Conservation (phyloP, 2,797 vertebrate genomes). For the Rhyacichthys aspro region DNA sequence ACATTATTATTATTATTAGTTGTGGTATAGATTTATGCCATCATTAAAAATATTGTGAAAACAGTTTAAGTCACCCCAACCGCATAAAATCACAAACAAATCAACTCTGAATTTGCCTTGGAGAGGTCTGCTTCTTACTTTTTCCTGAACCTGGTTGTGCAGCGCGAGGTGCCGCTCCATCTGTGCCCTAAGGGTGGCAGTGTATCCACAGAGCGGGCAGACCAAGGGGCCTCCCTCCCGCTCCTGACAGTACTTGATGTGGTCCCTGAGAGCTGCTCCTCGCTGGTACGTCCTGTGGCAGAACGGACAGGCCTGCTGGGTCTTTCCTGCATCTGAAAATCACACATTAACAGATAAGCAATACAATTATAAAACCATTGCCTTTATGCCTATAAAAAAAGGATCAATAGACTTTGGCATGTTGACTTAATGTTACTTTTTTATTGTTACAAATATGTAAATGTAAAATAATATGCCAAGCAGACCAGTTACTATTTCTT, state of each 20-base stretch:
- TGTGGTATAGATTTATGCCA: slow-evolving; percentile 3
- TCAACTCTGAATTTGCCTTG: not conserved
- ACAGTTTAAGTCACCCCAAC: not conserved
- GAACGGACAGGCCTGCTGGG: slow-evolving; percentile 78
- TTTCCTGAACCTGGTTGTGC: slow-evolving; percentile 78
- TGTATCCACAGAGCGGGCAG: slow-evolving; percentile 81
- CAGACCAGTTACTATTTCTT: no score
- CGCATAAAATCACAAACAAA: slow-evolving; percentile 3
- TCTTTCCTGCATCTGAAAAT: slow-evolving; percentile 58
- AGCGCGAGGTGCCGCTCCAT: slow-evolving; percentile 81
- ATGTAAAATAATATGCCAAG: no score
- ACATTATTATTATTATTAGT: slow-evolving; percentile 16
- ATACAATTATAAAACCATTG: no score
- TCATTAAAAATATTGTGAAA: not conserved
- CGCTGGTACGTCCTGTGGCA: slow-evolving; percentile 76
- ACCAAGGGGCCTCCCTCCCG: slow-evolving; percentile 68
- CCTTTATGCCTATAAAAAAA: no score
- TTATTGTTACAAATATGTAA: no score
- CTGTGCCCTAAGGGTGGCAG: slow-evolving; percentile 75
- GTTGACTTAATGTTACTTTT: no score
- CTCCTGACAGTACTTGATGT: slow-evolving; percentile 81
- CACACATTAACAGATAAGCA: not conserved
- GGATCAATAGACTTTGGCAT: no score
- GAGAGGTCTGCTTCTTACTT: slow-evolving; percentile 69
- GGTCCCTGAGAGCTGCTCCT: slow-evolving; percentile 76